Base-by-base conservation (phyloP, 2,888 invertebrate genomes). In the Hybos culiciformis region DNA sequence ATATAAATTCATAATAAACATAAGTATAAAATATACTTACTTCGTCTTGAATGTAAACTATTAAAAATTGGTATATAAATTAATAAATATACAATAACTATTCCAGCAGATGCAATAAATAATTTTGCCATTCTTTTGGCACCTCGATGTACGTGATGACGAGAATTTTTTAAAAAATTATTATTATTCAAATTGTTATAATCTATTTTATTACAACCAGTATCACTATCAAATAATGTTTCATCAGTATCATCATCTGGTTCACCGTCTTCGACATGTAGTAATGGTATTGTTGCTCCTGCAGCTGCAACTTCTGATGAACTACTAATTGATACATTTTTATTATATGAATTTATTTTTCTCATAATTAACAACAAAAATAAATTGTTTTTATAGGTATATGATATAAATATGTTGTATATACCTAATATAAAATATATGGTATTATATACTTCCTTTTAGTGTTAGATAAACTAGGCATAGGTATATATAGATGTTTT, bases 51-150 rank as follows among this genome's bases (percentile, higher is more conserved):
- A 26, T 56, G 56, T 6, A 57, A 52, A 52, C 55, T 55, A 47
- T 58, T 53, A 45, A 56, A 61, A 7, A 62, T 50, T 19, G 59
- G 57, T 48, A 63, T 51, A 49, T 60, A 61, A 18, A 59, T 47
- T 12, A 62, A 44, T 7, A 62, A 45, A n/a, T 60, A 46, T 20
- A 56, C 24, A 34, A 54, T 45, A 12, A 57, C 49, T 14, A 57
- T 44, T 23, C 55, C 32, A 20, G 56, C 45, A 5, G 48, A 53
- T 20, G 53, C 52, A 9, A 60, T 31, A 3, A 55, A 38, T 26
- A 51, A 47, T 2, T 55, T 57, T 18, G 49, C 52, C 8, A 54
- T 43, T 20, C 60, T 56, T 24, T 58, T 50, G 2, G 56, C 44
- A 12, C 56, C 56, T 26, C 62, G 54, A 17, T 56, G 56, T 24